Conservation (phyloP, 37 sponge, comb jelly and placozoan genomes). For the Spongilla lacustris region DNA sequence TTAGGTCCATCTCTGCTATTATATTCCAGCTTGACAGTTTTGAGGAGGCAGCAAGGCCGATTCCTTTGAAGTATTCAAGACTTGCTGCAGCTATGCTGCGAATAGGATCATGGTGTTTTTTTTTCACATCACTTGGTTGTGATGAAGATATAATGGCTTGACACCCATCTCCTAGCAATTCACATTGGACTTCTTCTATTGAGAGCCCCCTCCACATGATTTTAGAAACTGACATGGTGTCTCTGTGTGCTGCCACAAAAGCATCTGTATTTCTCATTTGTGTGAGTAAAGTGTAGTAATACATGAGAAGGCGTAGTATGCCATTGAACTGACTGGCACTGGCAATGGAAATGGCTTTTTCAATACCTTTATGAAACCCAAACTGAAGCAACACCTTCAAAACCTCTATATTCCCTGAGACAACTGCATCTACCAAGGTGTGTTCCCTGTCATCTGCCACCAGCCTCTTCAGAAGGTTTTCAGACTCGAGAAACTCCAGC, state of each 20-base stretch:
- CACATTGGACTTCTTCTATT: slow-evolving; percentile 9
- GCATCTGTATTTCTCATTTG: background rate
- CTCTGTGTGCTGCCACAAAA: background rate
- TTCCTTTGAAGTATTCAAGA: slow-evolving; percentile 26
- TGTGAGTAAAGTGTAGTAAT: slow-evolving; percentile 41
- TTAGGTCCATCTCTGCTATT: slow-evolving; percentile 49
- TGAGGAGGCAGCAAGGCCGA: background rate
- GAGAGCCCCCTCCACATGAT: slow-evolving; percentile 45
- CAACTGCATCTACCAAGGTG: slow-evolving; percentile 37
- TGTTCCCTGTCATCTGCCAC: slow-evolving; percentile 3
- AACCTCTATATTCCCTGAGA: slow-evolving; percentile 12
- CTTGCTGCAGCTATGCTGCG: slow-evolving; percentile 25
- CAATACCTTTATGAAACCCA: slow-evolving; percentile 44
- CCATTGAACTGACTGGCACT: background rate
- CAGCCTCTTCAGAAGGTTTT: slow-evolving; percentile 5
- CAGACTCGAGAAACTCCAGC: slow-evolving; percentile 3
- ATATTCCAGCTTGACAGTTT: background rate
- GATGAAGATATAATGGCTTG: slow-evolving; percentile 29
- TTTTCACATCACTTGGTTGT: background rate
- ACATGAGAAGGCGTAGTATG: slow-evolving; percentile 40
- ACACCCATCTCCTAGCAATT: slow-evolving; percentile 37
- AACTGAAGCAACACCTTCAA: slow-evolving; percentile 48
- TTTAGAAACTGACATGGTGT: background rate
- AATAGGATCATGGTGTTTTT: background rate
- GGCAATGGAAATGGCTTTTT: slow-evolving; percentile 29